Conservation (phyloP, 2,113 vertebrate species). For the Crotalus horridus region DNA sequence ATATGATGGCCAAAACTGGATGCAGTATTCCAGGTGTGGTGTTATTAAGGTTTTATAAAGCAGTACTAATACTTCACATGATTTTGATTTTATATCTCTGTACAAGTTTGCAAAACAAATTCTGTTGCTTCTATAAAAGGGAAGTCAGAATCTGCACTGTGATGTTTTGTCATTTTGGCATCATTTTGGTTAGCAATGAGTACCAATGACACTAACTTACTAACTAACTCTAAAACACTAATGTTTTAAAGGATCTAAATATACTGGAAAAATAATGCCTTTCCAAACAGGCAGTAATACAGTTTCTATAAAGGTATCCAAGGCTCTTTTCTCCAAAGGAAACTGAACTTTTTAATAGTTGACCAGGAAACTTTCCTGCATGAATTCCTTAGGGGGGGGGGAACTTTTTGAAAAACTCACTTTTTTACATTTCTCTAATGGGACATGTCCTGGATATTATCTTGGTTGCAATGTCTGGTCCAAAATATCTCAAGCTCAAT, state of each 20-base stretch:
- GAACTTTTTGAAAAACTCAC: background rate
- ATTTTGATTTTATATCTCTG: background rate
- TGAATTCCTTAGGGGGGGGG: background rate
- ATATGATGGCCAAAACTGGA: too few relatives aligned
- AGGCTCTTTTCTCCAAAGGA: background rate
- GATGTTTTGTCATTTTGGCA: background rate
- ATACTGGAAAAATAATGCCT: background rate
- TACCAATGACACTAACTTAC: background rate
- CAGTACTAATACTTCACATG: too few relatives aligned
- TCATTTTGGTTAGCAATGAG: background rate
- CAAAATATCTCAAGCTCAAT: slow-evolving; percentile 49
- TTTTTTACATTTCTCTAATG: background rate
- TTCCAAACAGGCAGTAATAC: background rate
- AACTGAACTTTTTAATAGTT: background rate
- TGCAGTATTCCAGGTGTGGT: too few relatives aligned
- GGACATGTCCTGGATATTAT: background rate
- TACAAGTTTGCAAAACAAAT: background rate
- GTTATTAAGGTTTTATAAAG: too few relatives aligned
- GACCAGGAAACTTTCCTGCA: background rate
- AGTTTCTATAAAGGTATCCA: background rate
- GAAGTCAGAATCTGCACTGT: background rate
- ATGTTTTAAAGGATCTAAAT: background rate
- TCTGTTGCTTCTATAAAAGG: background rate
- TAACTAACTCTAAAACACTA: background rate
- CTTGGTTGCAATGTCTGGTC: background rate